These are phyloP conservation scores for Cyclophora albipunctata DNA, from an alignment of 2,888 invertebrate species.

Conservation along the genomic window DNA sequence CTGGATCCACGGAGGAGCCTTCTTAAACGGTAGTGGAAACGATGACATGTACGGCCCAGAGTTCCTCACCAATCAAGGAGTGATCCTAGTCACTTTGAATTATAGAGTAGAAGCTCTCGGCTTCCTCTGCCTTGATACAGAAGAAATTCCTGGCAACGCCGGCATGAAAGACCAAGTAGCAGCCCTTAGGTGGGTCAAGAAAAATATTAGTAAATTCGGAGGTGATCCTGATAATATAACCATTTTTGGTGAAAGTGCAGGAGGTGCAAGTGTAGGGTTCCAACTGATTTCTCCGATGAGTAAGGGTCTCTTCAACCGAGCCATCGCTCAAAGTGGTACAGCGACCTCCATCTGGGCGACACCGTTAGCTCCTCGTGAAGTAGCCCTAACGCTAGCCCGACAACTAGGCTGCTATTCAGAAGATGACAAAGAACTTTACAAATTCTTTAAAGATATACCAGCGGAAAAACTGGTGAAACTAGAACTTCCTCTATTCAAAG, in stretches of 20 bases:
- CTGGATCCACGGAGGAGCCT: constrained; percentile 56
- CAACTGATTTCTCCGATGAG: constrained; percentile 48
- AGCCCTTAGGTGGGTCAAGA: constrained; percentile 36
- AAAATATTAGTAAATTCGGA: constrained; percentile 38
- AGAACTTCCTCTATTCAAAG: constrained; percentile 14
- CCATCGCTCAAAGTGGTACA: constrained; percentile 80
- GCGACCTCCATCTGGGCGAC: constrained; percentile 72
- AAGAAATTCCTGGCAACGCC: constrained; percentile 75
- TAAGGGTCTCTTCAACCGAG: constrained; percentile 41
- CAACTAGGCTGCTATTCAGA: constrained; percentile 24
- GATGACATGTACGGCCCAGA: constrained; percentile 66
- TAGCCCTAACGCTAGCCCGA: constrained; percentile 26
- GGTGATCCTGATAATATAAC: constrained; percentile 37
- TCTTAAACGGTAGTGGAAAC: constrained; percentile 41
- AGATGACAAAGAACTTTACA: constrained; percentile 22
- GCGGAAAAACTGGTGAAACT: constrained; percentile 14
- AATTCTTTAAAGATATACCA: constrained; percentile 24
- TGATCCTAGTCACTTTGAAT: constrained; percentile 72
- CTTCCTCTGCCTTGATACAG: constrained; percentile 67
- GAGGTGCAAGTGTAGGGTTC: constrained; percentile 5
- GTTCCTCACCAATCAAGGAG: constrained; percentile 63
- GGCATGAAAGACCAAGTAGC: constrained; percentile 60
- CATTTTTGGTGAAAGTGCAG: constrained; percentile 29
- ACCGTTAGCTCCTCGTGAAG: constrained; percentile 57
- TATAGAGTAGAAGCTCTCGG: constrained; percentile 70